phyloP scores from a whole-genome alignment of 2,888 invertebrate species.

The Troilus luridus region DNA sequence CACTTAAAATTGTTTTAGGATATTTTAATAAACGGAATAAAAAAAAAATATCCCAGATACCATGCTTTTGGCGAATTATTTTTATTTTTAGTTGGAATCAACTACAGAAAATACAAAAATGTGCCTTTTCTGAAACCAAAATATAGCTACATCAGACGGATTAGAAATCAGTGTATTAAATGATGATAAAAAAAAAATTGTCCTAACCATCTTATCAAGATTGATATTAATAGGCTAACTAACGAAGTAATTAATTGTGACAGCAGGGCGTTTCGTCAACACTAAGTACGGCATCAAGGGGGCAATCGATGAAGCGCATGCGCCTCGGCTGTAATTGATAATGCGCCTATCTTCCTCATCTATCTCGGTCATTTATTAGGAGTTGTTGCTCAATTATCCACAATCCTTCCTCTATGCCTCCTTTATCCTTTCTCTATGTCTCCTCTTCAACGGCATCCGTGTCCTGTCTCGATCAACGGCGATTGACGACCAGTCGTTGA shows the following conservation, averaged over 20 bases:
- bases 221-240: background rate
- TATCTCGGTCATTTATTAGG: conserved; percentile 19
- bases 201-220: background rate
- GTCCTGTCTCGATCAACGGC: conserved; percentile 12
- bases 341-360: background rate
- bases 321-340: conserved; percentile 29
- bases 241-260: background rate
- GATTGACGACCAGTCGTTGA: background rate
- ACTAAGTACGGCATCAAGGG: conserved; percentile 12
- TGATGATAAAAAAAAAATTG: background rate
- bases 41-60: too few species aligned
- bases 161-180: background rate
- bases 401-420: conserved; percentile 4
- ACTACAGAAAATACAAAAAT: too few species aligned
- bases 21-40: too few species aligned
- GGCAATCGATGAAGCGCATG: conserved; percentile 14
- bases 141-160: background rate
- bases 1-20: too few species aligned
- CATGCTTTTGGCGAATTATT: too few species aligned
- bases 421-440: background rate
- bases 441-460: conserved; percentile 17
- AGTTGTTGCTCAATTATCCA: conserved; percentile 6
- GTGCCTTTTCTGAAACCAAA: too few species aligned
- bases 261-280: background rate
- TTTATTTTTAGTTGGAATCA: too few species aligned